These are phyloP conservation scores for Pseudomyrmex sp. DNA, from an alignment of 1,140 invertebrate genomes.

Conservation along the genomic window DNA sequence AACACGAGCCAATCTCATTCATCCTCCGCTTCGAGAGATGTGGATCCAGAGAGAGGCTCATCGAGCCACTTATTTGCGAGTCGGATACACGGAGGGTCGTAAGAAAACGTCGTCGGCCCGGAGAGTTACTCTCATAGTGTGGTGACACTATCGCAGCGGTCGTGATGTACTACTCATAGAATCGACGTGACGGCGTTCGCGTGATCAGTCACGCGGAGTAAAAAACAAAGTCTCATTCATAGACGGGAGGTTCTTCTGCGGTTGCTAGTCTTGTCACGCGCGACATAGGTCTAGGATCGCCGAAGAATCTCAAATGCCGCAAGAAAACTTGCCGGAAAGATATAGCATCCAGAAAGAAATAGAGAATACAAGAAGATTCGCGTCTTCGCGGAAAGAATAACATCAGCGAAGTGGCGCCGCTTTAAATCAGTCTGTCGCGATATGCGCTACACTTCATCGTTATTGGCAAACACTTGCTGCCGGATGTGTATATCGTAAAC, in stretches of 20 bases:
- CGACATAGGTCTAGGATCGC: slow-evolving; percentile 55
- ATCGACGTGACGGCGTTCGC: too few species aligned
- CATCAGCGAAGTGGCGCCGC: slow-evolving; percentile 21
- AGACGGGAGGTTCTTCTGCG: slow-evolving; percentile 11
- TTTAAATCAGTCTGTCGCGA: slow-evolving; percentile 13
- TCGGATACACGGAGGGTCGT: too few species aligned
- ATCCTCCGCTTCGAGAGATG: slow-evolving; percentile 17
- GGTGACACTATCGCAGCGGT: background rate
- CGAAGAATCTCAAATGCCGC: slow-evolving; percentile 56
- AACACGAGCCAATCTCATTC: slow-evolving; percentile 55
- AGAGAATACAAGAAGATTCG: slow-evolving; percentile 58
- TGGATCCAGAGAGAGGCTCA: background rate
- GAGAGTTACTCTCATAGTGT: background rate
- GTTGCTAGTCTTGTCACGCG: slow-evolving; percentile 59
- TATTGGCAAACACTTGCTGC: background rate
- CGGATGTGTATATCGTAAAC: background rate
- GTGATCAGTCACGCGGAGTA: background rate
- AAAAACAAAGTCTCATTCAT: slow-evolving; percentile 61
- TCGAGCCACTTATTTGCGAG: too few species aligned
- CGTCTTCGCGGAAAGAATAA: slow-evolving; percentile 54
- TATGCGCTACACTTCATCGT: background rate
- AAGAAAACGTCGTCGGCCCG: too few species aligned
- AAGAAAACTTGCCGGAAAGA: slow-evolving; percentile 34
- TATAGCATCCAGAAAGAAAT: background rate
- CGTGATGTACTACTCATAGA: background rate